Evolutionary conservation across 2,888 invertebrate species (phyloP).

Genomic region (Drosophila paramelanica): DNA sequence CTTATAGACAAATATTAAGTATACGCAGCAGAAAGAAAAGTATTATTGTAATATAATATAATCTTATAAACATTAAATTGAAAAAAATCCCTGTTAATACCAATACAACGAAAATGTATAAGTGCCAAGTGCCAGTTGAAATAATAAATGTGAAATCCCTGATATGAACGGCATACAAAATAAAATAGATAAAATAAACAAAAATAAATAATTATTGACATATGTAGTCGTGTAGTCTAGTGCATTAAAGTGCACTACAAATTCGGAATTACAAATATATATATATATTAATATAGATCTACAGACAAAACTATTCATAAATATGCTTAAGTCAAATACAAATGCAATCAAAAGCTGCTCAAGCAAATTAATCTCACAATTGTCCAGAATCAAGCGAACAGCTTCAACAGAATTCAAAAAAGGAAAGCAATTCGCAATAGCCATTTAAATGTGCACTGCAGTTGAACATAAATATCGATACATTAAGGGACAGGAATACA

Average conservation of each 20-base stretch:
- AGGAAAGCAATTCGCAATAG: conserved; percentile 37
- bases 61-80: not conserved
- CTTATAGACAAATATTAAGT: conserved; percentile 31
- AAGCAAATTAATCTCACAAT: conserved; percentile 37
- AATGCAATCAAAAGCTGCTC: conserved; percentile 30
- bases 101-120: conserved; percentile 7
- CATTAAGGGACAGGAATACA: conserved; percentile 23
- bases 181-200: conserved; percentile 25
- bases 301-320: conserved; percentile 11
- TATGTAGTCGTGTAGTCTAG: conserved; percentile 8
- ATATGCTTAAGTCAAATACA: conserved; percentile 16
- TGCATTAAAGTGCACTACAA: not conserved
- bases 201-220: conserved; percentile 32
- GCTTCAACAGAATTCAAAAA: conserved; percentile 28
- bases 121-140: conserved; percentile 42
- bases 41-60: conserved; percentile 1
- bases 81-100: conserved; percentile 5
- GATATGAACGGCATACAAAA: conserved; percentile 1
- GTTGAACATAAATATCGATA: conserved; percentile 19
- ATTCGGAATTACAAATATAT: conserved; percentile 10
- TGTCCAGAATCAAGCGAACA: conserved; percentile 36
- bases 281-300: not conserved
- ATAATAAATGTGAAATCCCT: conserved; percentile 26
- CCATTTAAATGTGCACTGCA: conserved; percentile 56
- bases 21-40: conserved; percentile 17